Percentiles rank a stretch among this genome's conserved stretches.
phyloP scores from a whole-genome alignment of 2,888 invertebrate genomes.

The Silvanus unidentatus region DNA sequence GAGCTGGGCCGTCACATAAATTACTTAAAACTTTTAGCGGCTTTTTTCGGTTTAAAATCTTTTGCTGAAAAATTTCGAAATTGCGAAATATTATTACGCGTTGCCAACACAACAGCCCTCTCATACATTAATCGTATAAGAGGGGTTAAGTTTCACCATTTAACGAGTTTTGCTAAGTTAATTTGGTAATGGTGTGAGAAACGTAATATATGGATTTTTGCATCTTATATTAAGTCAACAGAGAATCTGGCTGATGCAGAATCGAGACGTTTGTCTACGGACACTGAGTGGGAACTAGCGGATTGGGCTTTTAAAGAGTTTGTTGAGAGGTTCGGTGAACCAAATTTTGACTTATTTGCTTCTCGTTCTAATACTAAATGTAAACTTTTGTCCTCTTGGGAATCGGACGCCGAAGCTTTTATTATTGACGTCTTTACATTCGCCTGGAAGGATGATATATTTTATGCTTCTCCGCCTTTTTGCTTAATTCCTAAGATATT shows the following conservation, averaged over 20 bases:
- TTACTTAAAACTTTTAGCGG: constrained; percentile 13
- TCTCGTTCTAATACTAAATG: constrained; percentile 16
- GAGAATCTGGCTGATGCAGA: constrained; percentile 20
- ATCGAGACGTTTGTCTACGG: constrained; percentile 10
- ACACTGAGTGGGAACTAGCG: constrained; percentile 15
- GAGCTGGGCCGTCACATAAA: constrained; percentile 15
- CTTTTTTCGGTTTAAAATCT: constrained; percentile 12
- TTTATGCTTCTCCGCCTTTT: constrained; percentile 20
- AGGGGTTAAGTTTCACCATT: constrained; percentile 17
- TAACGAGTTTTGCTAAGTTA: constrained; percentile 18
- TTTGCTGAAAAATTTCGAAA: constrained; percentile 8
- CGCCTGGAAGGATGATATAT: constrained; percentile 18
- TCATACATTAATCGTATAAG: constrained; percentile 20
- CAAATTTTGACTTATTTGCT: constrained; percentile 18
- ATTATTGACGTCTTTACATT: constrained; percentile 20
- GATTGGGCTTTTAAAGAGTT: constrained; percentile 10
- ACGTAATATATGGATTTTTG: constrained; percentile 16
- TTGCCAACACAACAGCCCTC: constrained; percentile 18
- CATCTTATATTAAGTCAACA: constrained; percentile 19
- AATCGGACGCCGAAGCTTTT: constrained; percentile 15
- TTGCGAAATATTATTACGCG: constrained; percentile 9
- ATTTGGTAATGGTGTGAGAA: constrained; percentile 25
- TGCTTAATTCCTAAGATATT: constrained; percentile 22
- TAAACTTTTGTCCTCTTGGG: constrained; percentile 16
- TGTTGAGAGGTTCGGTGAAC: constrained; percentile 7